A percentile compares a stretch with the other conserved stretches of the same genome.
These are phyloP conservation scores for Conomelus anceps DNA, from an alignment of 2,888 invertebrate genomes.

Conservation along the genomic window DNA sequence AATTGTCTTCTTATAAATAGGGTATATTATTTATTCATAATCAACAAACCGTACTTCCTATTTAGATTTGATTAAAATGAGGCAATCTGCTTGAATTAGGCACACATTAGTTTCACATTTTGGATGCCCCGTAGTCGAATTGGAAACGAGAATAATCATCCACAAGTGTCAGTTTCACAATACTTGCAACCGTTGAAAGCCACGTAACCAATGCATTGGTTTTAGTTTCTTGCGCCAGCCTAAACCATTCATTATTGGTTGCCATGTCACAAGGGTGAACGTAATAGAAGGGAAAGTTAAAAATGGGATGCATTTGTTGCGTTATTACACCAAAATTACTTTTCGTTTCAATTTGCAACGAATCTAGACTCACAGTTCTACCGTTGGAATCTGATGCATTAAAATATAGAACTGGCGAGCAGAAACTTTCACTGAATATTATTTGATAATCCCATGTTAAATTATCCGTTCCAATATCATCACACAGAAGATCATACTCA, in stretches of 20 bases:
- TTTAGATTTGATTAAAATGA: too few species aligned
- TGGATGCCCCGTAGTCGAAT: neutral
- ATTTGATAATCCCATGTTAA: neutral
- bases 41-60: too few species aligned
- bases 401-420: neutral
- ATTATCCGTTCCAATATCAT: neutral
- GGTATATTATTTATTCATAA: too few species aligned
- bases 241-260: neutral
- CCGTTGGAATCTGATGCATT: neutral
- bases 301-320: neutral
- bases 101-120: too few species aligned
- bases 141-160: neutral
- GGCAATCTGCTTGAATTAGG: too few species aligned
- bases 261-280: slow-evolving; percentile 1
- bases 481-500: neutral
- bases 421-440: neutral
- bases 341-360: neutral
- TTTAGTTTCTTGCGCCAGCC: neutral
- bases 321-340: neutral
- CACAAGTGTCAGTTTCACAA: neutral
- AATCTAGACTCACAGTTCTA: neutral
- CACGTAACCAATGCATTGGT: neutral
- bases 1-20: too few species aligned
- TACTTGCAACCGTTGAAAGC: neutral
- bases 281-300: neutral